Evolutionary conservation across 2,797 vertebrate genomes (phyloP).

Genomic region (Cygnus olor): DNA sequence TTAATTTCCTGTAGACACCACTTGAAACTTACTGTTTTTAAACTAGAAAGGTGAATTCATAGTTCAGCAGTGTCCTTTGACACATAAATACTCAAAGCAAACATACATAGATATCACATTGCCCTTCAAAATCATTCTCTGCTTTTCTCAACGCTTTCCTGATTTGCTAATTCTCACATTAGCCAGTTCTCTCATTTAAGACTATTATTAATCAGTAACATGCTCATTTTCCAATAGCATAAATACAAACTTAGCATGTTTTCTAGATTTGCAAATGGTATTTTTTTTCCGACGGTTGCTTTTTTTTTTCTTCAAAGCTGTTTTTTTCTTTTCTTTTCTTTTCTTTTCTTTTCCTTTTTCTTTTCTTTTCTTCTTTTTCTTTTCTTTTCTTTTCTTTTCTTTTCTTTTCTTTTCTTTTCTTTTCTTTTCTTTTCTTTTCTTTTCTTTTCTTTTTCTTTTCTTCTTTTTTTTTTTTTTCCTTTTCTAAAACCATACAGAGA

Average conservation of each 20-base stretch:
- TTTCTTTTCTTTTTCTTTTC: too few relatives aligned
- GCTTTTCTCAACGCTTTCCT: background rate
- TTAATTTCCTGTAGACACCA: background rate
- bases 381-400: too few relatives aligned
- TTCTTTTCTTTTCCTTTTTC: too few relatives aligned
- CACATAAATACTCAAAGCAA: background rate
- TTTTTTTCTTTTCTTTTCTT: background rate
- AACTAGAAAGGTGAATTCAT: background rate
- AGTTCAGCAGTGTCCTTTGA: background rate
- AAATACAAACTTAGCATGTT: background rate
- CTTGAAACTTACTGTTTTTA: slow-evolving; percentile 5
- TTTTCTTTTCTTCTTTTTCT: too few relatives aligned
- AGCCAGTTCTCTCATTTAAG: background rate
- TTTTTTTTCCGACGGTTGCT: background rate
- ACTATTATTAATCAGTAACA: background rate
- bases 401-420: too few relatives aligned
- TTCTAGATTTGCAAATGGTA: background rate
- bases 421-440: too few relatives aligned
- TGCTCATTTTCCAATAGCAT: background rate
- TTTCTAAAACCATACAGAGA: background rate
- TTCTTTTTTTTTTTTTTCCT: background rate
- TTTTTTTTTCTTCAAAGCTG: background rate
- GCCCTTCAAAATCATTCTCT: background rate
- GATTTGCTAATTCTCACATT: background rate
- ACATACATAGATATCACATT: background rate